These are phyloP conservation scores for Tapirus indicus DNA, from an alignment of 2,797 vertebrate species.

Conservation along the genomic window DNA sequence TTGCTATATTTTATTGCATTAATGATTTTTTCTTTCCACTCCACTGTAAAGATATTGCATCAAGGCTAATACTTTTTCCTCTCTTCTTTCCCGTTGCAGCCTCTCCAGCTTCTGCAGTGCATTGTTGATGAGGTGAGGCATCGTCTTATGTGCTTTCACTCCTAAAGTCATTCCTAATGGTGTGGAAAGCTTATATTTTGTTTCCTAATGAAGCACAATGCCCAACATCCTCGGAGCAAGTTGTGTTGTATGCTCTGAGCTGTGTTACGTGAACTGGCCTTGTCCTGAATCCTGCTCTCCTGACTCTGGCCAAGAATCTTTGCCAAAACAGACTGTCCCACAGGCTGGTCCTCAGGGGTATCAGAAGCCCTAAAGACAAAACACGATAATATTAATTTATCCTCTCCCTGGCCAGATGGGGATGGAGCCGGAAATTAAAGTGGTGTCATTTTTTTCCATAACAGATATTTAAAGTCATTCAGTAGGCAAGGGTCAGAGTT, in stretches of 20 bases:
- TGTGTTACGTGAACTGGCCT: slow-evolving; percentile 84
- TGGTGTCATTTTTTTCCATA: slow-evolving; percentile 33
- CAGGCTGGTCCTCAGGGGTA: slow-evolving; percentile 60
- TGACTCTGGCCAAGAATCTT: slow-evolving; percentile 47
- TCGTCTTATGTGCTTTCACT: slow-evolving; percentile 99
- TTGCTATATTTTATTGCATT: slow-evolving; percentile 99
- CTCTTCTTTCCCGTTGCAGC: slow-evolving; percentile 91
- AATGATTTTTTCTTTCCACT: slow-evolving; percentile 98
- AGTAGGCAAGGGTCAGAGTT: slow-evolving; percentile 38
- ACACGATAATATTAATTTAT: slow-evolving; percentile 15
- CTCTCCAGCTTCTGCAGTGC: slow-evolving; percentile 99
- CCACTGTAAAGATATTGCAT: slow-evolving; percentile 98
- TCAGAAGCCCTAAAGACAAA: slow-evolving; percentile 66
- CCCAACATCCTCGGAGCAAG: slow-evolving; percentile 94
- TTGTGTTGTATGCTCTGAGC: slow-evolving; percentile 88
- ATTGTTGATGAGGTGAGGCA: slow-evolving; percentile 99
- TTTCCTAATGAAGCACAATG: slow-evolving; percentile 99
- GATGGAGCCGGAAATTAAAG: slow-evolving; percentile 58
- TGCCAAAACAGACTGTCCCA: slow-evolving; percentile 34
- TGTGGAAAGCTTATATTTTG: slow-evolving; percentile 99
- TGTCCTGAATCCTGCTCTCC: slow-evolving; percentile 80
- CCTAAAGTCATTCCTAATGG: slow-evolving; percentile 99
- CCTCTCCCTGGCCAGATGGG: slow-evolving; percentile 76
- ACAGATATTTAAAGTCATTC: slow-evolving; percentile 68
- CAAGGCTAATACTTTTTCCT: slow-evolving; percentile 95